Evolutionary conservation across 1,140 invertebrate genomes (phyloP).

Genomic region (Heliconius nattereri): DNA sequence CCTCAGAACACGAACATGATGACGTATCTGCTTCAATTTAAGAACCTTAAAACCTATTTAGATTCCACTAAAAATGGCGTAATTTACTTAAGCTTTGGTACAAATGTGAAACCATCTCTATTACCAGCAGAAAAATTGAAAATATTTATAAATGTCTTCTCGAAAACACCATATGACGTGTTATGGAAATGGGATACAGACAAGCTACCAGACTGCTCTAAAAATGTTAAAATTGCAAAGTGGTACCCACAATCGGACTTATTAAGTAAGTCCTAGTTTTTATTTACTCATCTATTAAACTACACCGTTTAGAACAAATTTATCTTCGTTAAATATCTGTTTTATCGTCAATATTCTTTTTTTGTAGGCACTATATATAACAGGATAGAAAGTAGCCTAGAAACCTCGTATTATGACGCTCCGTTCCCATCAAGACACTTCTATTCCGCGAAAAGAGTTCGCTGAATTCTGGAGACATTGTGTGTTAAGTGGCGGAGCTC

Average conservation of each 20-base stretch:
- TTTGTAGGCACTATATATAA: no score
- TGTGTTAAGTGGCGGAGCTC: no score
- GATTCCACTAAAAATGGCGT: conserved; percentile 53
- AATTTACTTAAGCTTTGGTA: conserved; percentile 74
- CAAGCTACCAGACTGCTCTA: conserved; percentile 42
- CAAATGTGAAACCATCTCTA: conserved; percentile 43
- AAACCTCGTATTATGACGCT: no score
- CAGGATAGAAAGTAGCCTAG: no score
- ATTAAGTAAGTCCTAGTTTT: conserved; percentile 58
- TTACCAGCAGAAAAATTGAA: conserved; percentile 63
- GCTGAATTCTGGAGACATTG: no score
- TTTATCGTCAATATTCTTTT: no score
- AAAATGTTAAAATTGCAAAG: conserved; percentile 66
- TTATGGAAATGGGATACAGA: conserved; percentile 45
- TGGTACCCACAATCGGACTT: conserved; percentile 82
- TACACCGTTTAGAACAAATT: neutral
- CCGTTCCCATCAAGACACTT: no score
- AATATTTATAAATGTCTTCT: conserved; percentile 73
- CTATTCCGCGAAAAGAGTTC: no score
- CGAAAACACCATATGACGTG: neutral
- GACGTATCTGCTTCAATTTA: neutral
- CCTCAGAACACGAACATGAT: no score
- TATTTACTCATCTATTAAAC: neutral
- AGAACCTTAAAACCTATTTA: conserved; percentile 47
- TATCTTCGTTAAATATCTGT: no score